Conservation (phyloP, 2,888 invertebrate species). For the Eupeodes latifasciatus region DNA sequence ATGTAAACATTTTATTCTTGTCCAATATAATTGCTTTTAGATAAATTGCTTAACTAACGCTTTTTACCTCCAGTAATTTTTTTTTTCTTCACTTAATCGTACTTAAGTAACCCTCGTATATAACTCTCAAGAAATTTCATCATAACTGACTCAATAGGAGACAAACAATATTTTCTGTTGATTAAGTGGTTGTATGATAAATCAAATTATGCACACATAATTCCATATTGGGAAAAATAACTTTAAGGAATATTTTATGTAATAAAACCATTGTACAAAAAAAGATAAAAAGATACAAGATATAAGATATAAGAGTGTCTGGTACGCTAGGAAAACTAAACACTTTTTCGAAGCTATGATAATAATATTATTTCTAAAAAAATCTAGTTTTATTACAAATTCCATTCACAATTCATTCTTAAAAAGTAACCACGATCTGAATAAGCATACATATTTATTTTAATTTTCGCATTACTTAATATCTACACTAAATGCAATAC, state of each 20-base stretch:
- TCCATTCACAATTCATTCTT: background rate
- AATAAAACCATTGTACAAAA: conserved; percentile 15
- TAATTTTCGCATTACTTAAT: background rate
- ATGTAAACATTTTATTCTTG: background rate
- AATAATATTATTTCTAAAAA: background rate
- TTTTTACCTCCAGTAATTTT: background rate
- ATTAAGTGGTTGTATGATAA: conserved; percentile 26
- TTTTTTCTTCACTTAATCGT: background rate
- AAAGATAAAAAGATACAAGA: background rate
- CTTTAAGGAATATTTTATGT: conserved; percentile 14
- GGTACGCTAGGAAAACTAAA: conserved; percentile 11
- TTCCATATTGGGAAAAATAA: conserved; percentile 48
- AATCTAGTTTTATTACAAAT: background rate
- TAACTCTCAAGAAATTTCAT: conserved; percentile 7
- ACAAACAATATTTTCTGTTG: conserved; percentile 19
- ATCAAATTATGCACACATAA: conserved; percentile 43
- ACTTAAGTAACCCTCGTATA: conserved; percentile 7
- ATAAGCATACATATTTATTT: background rate
- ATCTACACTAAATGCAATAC: background rate
- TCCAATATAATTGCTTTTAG: background rate
- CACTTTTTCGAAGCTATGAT: background rate
- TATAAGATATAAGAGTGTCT: background rate
- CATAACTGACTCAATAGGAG: conserved; percentile 37
- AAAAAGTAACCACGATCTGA: background rate
- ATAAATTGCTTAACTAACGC: conserved; percentile 17